phyloP scores from a whole-genome alignment of 2,888 invertebrate species.

The Trissoscelio sp. region DNA sequence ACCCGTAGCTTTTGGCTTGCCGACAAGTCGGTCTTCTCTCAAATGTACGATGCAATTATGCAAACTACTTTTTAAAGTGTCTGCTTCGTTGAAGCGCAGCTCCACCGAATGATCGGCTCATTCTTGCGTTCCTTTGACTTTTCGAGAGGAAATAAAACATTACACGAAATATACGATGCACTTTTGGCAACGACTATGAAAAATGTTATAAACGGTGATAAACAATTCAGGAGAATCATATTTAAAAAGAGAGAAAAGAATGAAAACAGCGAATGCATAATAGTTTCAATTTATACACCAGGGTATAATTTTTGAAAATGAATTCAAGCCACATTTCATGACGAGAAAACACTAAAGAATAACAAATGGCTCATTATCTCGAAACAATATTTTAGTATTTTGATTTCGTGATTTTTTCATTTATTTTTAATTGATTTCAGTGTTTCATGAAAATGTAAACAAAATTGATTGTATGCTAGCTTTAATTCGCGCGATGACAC shows the following conservation, averaged over 20 bases:
- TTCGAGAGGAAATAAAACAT: slow-evolving; percentile 27
- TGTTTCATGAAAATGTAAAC: slow-evolving; percentile 20
- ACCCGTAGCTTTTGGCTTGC: slow-evolving; percentile 38
- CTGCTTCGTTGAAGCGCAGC: slow-evolving; percentile 20
- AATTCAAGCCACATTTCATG: slow-evolving; percentile 10
- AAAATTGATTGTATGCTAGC: background rate
- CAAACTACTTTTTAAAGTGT: slow-evolving; percentile 53
- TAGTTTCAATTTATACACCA: slow-evolving; percentile 14
- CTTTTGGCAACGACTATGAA: slow-evolving; percentile 15
- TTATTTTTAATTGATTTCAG: slow-evolving; percentile 13
- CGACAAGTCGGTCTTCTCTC: slow-evolving; percentile 31
- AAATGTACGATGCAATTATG: slow-evolving; percentile 56
- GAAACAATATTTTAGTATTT: slow-evolving; percentile 11
- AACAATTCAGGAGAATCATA: slow-evolving; percentile 19
- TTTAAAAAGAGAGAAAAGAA: background rate
- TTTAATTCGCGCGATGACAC: slow-evolving; percentile 5
- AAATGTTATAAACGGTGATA: slow-evolving; percentile 19
- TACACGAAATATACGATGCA: slow-evolving; percentile 9
- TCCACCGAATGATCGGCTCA: slow-evolving; percentile 25
- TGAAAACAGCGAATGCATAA: slow-evolving; percentile 8
- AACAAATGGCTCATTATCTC: slow-evolving; percentile 37
- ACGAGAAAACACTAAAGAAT: slow-evolving; percentile 3
- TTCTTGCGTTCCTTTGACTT: slow-evolving; percentile 38
- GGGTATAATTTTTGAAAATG: slow-evolving; percentile 15
- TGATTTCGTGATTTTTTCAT: slow-evolving; percentile 3